phyloP scores from a whole-genome alignment of 2,888 invertebrate genomes.

The Tinea semifulvella region DNA sequence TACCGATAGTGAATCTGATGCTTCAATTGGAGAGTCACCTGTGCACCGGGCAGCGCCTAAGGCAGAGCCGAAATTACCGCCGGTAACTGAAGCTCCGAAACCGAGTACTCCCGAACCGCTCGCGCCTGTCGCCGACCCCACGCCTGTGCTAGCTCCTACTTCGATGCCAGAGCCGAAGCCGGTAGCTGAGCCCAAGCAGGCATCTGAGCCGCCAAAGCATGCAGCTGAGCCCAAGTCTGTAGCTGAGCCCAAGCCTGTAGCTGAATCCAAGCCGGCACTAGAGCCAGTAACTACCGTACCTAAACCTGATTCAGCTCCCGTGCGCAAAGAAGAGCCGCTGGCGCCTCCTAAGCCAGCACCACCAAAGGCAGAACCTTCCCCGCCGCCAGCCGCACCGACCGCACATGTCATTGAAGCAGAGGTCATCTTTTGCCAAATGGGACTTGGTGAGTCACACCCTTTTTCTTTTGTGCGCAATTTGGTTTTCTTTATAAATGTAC shows the following conservation, averaged over 20 bases:
- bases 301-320: conserved; percentile 16
- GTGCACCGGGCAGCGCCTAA: conserved; percentile 41
- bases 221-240: conserved; percentile 22
- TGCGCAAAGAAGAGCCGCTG: not conserved
- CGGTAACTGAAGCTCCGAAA: conserved; percentile 18
- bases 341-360: conserved; percentile 21
- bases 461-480: too few species aligned
- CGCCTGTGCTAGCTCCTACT: conserved; percentile 24
- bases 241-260: conserved; percentile 18
- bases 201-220: conserved; percentile 21
- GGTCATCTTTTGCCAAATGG: conserved; percentile 77
- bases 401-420: conserved; percentile 70
- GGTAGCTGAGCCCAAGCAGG: conserved; percentile 15
- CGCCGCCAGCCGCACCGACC: conserved; percentile 19
- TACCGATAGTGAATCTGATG: conserved; percentile 67
- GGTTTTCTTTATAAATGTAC: too few species aligned
- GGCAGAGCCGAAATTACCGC: conserved; percentile 10
- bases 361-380: conserved; percentile 11
- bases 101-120: conserved; percentile 27
- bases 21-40: conserved; percentile 53
- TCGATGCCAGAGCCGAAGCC: conserved; percentile 19
- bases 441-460: conserved; percentile 68
- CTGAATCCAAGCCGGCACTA: conserved; percentile 37
- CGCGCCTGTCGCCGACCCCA: conserved; percentile 21
- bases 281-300: conserved; percentile 32